Percentiles rank a stretch among this genome's conserved stretches.
Conservation (phyloP, 2,797 vertebrate genomes). For the Potorous gilbertii region DNA sequence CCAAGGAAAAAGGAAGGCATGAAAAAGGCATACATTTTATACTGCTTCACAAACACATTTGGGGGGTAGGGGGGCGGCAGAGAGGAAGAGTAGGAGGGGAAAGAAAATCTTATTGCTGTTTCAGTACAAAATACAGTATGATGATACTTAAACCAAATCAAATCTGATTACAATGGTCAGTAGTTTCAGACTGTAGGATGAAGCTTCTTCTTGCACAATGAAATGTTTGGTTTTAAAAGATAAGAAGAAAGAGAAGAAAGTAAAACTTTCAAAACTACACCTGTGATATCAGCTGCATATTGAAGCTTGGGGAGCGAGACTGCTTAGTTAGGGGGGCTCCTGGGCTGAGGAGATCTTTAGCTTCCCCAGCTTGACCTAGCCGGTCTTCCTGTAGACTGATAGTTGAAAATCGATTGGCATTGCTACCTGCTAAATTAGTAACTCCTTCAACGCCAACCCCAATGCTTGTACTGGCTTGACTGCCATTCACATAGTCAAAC, state of each 20-base stretch:
- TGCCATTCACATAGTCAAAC: constrained; percentile 95
- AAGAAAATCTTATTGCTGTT: constrained; percentile 94
- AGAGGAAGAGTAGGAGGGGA: constrained; percentile 44
- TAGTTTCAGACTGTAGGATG: constrained; percentile 83
- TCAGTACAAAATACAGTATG: constrained; percentile 87
- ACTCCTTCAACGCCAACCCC: constrained; percentile 84
- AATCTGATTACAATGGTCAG: constrained; percentile 81
- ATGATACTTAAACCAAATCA: constrained; percentile 82
- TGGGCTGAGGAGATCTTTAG: constrained; percentile 92
- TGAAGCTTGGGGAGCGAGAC: constrained; percentile 99
- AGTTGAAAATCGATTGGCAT: constrained; percentile 92
- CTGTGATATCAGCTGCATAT: constrained; percentile 99
- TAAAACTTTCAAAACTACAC: constrained; percentile 87
- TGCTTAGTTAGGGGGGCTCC: constrained; percentile 95
- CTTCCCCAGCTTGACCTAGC: constrained; percentile 89
- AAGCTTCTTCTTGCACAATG: constrained; percentile 81
- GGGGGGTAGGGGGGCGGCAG: constrained; percentile 69
- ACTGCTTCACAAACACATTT: constrained; percentile 85
- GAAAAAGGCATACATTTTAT: constrained; percentile 85
- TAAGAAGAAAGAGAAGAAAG: constrained; percentile 72
- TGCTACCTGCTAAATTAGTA: constrained; percentile 85
- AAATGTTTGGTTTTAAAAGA: constrained; percentile 81
- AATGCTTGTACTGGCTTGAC: constrained; percentile 84
- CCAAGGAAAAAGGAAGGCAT: constrained; percentile 89
- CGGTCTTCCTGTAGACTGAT: constrained; percentile 96